Conservation (phyloP, 2,113 vertebrate species). For the Herpailurus yagouaroundi region DNA sequence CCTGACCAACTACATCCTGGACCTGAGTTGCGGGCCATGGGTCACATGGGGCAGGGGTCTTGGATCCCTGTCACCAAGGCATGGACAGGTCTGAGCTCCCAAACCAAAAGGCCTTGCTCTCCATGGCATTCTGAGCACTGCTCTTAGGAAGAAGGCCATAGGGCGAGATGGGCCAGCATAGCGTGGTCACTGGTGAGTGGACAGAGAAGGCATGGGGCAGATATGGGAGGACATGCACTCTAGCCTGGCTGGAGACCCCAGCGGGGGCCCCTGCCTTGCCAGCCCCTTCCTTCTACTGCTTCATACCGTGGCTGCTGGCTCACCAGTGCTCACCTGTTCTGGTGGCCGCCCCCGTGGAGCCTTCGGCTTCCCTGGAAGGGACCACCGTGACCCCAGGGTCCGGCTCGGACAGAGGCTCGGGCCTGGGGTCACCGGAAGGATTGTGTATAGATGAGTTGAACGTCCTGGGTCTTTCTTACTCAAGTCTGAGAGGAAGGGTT, state of each 20-base stretch:
- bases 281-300: background rate
- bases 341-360: background rate
- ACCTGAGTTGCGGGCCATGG: background rate
- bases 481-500: background rate
- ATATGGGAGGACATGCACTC: accelerated
- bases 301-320: background rate
- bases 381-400: background rate
- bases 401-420: background rate
- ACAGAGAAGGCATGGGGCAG: too few relatives aligned
- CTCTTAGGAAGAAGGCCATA: background rate
- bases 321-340: accelerated
- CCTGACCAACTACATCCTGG: background rate
- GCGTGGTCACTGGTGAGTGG: background rate
- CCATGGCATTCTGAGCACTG: accelerated
- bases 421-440: background rate
- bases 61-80: background rate
- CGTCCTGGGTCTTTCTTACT: background rate
- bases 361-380: background rate
- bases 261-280: background rate
- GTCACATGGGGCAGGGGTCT: background rate
- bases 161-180: background rate
- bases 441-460: background rate
- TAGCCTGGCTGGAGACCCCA: background rate
- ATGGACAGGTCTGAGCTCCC: background rate
- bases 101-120: background rate